These are phyloP conservation scores for Lineus longissimus DNA, from an alignment of 1,140 invertebrate species.

Conservation along the genomic window DNA sequence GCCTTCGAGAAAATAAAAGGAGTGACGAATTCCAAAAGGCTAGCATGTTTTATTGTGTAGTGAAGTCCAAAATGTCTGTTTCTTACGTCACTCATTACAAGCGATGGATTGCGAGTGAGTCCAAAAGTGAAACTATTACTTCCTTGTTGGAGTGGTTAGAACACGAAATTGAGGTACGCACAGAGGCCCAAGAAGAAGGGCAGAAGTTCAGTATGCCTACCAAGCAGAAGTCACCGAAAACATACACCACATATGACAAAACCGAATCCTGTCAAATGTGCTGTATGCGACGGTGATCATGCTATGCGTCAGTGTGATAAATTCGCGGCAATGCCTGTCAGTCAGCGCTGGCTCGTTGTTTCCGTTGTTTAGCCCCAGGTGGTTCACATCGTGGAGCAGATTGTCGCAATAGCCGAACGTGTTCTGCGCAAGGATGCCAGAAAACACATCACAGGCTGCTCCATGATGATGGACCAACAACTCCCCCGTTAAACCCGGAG, in stretches of 20 bases:
- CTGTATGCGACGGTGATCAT: background rate
- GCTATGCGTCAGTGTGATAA: no score
- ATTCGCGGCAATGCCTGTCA: no score
- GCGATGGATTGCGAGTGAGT: background rate
- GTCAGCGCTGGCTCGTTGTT: no score
- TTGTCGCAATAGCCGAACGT: background rate
- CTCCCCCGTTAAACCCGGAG: background rate
- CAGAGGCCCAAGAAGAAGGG: constrained; percentile 2
- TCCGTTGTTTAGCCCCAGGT: no score
- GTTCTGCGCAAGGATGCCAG: background rate
- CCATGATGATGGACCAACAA: background rate
- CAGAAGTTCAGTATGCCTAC: background rate
- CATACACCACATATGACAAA: background rate
- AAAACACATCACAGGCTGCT: background rate
- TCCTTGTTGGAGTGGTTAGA: background rate
- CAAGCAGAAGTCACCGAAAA: background rate
- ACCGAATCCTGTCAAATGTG: background rate
- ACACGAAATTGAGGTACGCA: background rate
- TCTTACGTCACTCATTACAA: background rate
- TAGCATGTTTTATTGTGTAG: constrained; percentile 3
- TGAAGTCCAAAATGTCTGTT: background rate
- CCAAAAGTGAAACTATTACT: background rate
- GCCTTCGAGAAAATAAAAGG: background rate
- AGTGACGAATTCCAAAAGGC: background rate
- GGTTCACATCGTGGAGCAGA: background rate